Evolutionary conservation across 2,888 invertebrate species (phyloP).

Genomic region (Osmoderma eremita): DNA sequence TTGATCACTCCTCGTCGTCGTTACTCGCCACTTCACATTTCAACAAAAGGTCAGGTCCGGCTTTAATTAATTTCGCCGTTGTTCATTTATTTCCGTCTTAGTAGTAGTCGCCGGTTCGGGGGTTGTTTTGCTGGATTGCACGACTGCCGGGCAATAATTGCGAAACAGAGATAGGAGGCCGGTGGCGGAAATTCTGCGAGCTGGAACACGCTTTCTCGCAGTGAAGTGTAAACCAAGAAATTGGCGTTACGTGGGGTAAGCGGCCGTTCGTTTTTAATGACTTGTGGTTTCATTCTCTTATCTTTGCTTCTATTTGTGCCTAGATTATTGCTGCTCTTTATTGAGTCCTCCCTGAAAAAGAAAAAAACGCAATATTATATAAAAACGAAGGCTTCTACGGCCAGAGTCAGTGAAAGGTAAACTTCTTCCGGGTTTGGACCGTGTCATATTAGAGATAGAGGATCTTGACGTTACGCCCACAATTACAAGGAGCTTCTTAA

Average conservation of each 20-base stretch:
- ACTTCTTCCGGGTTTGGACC: no score
- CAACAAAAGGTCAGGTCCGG: slow-evolving; percentile 42
- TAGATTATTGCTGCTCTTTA: no score
- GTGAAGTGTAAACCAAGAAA: background rate
- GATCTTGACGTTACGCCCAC: no score
- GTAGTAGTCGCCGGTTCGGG: slow-evolving; percentile 34
- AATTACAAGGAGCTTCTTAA: no score
- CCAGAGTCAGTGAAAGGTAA: no score
- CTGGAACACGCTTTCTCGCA: background rate
- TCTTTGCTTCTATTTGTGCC: no score
- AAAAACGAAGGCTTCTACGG: no score
- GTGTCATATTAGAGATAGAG: no score
- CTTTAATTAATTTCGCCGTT: slow-evolving; percentile 45
- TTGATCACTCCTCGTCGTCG: slow-evolving; percentile 40
- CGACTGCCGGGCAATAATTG: slow-evolving; percentile 33
- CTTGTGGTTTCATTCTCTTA: no score
- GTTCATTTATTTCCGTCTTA: slow-evolving; percentile 47
- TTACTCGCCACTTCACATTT: slow-evolving; percentile 40
- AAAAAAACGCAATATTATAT: no score
- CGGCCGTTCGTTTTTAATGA: no score
- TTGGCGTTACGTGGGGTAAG: background rate
- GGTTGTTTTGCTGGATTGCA: slow-evolving; percentile 39
- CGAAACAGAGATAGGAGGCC: slow-evolving; percentile 38
- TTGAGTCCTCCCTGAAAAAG: no score
- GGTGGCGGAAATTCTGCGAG: slow-evolving; percentile 19